Percentiles rank a stretch among this genome's conserved stretches.
Evolutionary conservation across 1,140 invertebrate genomes (phyloP).

Genomic region (Andrena cerasifolii): DNA sequence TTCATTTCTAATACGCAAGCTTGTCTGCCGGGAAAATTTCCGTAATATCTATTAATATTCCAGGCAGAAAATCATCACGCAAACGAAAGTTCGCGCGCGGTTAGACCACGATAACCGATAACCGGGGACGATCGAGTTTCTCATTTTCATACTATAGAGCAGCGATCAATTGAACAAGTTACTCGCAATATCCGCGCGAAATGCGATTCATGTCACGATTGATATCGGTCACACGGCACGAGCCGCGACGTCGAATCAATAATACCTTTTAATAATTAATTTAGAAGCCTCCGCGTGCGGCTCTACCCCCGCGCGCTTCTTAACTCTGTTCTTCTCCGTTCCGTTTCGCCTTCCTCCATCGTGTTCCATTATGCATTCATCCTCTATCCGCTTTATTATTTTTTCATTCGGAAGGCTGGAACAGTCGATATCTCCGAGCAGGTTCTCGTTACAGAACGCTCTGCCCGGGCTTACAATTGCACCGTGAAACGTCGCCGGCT

Average conservation of each 20-base stretch:
- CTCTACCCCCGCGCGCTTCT: conserved; percentile 4
- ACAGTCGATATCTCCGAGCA: conserved; percentile 71
- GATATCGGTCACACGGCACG: conserved; percentile 30
- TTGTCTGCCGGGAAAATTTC: no score
- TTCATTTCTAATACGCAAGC: no score
- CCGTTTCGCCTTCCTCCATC: background rate
- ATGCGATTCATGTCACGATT: conserved; percentile 38
- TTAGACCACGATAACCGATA: no score
- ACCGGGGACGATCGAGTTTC: background rate
- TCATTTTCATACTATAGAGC: background rate
- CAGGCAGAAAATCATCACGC: background rate
- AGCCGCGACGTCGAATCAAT: conserved; percentile 4
- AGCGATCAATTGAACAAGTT: conserved; percentile 27
- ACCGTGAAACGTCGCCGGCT: conserved; percentile 63
- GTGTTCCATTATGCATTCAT: conserved; percentile 63
- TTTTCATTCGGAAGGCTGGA: conserved; percentile 64
- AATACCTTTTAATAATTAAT: conserved; percentile 48
- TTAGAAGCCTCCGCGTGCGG: conserved; percentile 12
- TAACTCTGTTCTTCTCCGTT: conserved; percentile 31
- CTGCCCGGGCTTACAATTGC: conserved; percentile 67
- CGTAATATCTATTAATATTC: conserved; percentile 19
- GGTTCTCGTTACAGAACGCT: conserved; percentile 75
- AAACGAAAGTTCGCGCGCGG: conserved; percentile 34
- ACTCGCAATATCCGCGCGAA: conserved; percentile 5
- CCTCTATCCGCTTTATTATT: conserved; percentile 73